Percentiles rank a stretch among this genome's conserved stretches.
Conservation (phyloP, 2,797 vertebrate genomes). For the Rhinella marina region DNA sequence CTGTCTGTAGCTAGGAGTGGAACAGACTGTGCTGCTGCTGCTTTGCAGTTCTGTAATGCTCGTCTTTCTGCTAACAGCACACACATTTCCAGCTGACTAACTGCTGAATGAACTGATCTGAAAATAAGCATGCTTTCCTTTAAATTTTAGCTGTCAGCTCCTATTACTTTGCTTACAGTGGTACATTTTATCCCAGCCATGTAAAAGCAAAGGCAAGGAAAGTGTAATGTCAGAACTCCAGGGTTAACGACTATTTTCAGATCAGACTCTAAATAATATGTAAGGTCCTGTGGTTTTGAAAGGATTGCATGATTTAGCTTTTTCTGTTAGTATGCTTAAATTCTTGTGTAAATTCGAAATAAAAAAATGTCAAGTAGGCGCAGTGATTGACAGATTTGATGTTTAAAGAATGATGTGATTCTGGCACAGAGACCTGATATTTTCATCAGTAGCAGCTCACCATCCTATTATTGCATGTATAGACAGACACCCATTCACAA, state of each 20-base stretch:
- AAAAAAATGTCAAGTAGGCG: not conserved
- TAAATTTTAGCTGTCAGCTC: conserved; percentile 66
- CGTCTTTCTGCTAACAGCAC: conserved; percentile 59
- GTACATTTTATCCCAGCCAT: conserved; percentile 59
- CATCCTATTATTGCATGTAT: not conserved
- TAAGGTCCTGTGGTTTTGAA: conserved; percentile 48
- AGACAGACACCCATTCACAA: not conserved
- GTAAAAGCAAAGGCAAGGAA: conserved; percentile 38
- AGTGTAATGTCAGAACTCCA: conserved; percentile 39
- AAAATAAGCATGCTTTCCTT: conserved; percentile 65
- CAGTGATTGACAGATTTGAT: conserved; percentile 5
- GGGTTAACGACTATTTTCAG: conserved; percentile 53
- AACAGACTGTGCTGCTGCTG: conserved; percentile 31
- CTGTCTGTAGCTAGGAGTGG: conserved; percentile 14
- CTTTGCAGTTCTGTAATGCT: conserved; percentile 43
- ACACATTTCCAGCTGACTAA: conserved; percentile 72
- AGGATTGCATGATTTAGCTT: not conserved
- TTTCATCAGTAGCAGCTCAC: not conserved
- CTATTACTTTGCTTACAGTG: conserved; percentile 62
- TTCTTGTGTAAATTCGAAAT: not conserved
- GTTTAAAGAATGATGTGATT: not conserved
- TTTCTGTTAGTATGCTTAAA: not conserved
- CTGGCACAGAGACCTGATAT: not conserved
- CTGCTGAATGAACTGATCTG: conserved; percentile 71
- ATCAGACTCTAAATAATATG: conserved; percentile 43